These are phyloP conservation scores for Halcyon senegalensis DNA, from an alignment of 2,113 vertebrate species.

Conservation along the genomic window DNA sequence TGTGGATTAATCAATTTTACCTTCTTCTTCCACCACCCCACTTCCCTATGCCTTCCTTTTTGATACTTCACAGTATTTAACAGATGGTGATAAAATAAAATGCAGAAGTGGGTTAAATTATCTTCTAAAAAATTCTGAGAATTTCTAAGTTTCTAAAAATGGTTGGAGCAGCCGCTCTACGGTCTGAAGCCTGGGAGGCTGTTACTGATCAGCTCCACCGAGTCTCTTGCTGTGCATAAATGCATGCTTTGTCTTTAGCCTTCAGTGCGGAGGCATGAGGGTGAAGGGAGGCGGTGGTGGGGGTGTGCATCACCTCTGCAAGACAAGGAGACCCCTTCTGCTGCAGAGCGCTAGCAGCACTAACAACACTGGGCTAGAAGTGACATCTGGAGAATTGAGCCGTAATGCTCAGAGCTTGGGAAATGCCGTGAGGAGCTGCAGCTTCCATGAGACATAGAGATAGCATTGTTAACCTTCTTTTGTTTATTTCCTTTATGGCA, in stretches of 20 bases:
- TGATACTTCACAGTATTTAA: not conserved
- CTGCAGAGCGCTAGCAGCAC: not conserved
- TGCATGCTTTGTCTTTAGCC: not conserved
- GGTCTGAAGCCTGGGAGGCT: not conserved
- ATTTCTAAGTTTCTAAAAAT: not conserved
- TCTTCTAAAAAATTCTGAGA: not conserved
- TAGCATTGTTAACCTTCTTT: not conserved
- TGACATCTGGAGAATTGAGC: not conserved
- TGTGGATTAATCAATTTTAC: not conserved
- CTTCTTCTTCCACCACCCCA: rapidly evolving
- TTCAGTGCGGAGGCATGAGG: rapidly evolving
- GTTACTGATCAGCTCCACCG: not conserved
- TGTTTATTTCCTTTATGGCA: not conserved
- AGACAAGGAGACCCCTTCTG: not conserved
- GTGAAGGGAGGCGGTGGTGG: not conserved
- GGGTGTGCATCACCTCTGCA: not conserved
- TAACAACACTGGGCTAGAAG: not conserved
- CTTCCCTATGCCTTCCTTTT: not conserved
- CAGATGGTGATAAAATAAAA: not conserved
- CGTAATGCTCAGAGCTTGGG: not conserved
- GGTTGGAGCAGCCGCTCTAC: not conserved
- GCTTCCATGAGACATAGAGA: not conserved
- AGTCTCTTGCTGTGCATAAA: not conserved
- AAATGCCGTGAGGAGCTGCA: not conserved
- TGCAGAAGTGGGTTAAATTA: not conserved